Base-by-base conservation (phyloP, 2,113 vertebrate genomes). In the Cettia cetti region DNA sequence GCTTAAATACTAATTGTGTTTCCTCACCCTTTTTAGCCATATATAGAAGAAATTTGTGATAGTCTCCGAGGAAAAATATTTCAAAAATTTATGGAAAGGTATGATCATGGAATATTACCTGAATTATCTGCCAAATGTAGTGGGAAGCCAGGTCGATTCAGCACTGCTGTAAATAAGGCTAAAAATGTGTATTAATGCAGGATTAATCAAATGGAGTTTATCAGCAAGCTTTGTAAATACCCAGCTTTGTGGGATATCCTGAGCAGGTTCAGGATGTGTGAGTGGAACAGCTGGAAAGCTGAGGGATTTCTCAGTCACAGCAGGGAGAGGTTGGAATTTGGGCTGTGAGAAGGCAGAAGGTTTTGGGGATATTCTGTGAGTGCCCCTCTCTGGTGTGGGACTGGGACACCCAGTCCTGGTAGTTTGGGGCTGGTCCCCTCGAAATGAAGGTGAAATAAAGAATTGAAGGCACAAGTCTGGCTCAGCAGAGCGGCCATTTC, bases 21-120 rank as follows among this genome's bases (percentile, higher is more conserved):
- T 70, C 87, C 82, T 81, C 37, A 68, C 63, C 60, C 80, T 63
- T 91, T 81, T 9, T 76, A 98, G 98, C 98, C 98, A 90, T 99
- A 99, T 97, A 99, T 99, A 87, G 98, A 99, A 98, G 99, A 99
- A 98, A 99, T 99, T 66, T 99, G 99, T 78, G 99, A 99, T 97
- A 99, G 99, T 96, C 98, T 99, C 80, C 98, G 99, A 92, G 99
- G 99, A 68, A 99, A 98, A 81, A 99, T 99, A 97, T 99, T 99
- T 97, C 99, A 98, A 65, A 99, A 98, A 95, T 99, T 99, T 97
- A 99, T 99, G 75, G 99, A 99, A 98, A 99, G 99, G 99, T 99
- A 98, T 45, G 98, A 68, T 35, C 22, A 2, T 16, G 19, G 16
- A 13, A 0, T 66, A 2, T 59, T 61, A 30, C 22, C 57, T 13